Conservation (phyloP, 2,113 vertebrate species). For the Cavia porcellus region DNA sequence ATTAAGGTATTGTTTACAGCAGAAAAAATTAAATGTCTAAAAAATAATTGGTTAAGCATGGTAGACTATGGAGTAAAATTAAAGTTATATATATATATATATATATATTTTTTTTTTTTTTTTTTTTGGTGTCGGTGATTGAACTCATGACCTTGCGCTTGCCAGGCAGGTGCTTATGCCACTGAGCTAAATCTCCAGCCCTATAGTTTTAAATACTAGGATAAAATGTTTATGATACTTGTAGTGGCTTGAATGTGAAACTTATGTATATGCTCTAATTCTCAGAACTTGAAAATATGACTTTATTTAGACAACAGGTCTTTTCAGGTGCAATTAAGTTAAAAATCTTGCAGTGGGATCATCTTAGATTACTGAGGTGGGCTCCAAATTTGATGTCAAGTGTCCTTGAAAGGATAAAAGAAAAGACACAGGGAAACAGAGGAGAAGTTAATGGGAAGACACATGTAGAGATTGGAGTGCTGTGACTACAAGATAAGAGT, state of each 20-base stretch:
- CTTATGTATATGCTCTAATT: not conserved
- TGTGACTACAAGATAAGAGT: not conserved
- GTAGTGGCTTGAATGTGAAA: not conserved
- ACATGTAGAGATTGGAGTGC: not conserved
- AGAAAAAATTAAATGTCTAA: not conserved
- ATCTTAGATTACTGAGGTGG: not conserved
- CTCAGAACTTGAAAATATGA: not conserved
- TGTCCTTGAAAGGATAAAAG: not conserved
- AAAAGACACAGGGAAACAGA: not conserved
- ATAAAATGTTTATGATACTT: not conserved
- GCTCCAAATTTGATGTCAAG: not conserved
- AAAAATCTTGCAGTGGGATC: not conserved
- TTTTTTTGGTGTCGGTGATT: too few relatives aligned
- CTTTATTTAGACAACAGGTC: not conserved
- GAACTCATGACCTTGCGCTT: too few relatives aligned
- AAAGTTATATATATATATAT: too few relatives aligned
- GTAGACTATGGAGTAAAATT: not conserved
- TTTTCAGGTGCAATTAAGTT: slow-evolving; percentile 1
- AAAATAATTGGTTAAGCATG: not conserved
- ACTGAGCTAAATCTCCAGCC: too few relatives aligned
- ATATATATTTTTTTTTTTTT: too few relatives aligned
- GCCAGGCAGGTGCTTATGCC: too few relatives aligned
- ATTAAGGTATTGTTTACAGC: not conserved
- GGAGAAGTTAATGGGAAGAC: not conserved
- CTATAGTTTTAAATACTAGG: slow-evolving; percentile 1